A percentile compares a stretch with the other conserved stretches of the same genome.
phyloP scores from a whole-genome alignment of 2,888 invertebrate species.

The Parnassius smintheus region DNA sequence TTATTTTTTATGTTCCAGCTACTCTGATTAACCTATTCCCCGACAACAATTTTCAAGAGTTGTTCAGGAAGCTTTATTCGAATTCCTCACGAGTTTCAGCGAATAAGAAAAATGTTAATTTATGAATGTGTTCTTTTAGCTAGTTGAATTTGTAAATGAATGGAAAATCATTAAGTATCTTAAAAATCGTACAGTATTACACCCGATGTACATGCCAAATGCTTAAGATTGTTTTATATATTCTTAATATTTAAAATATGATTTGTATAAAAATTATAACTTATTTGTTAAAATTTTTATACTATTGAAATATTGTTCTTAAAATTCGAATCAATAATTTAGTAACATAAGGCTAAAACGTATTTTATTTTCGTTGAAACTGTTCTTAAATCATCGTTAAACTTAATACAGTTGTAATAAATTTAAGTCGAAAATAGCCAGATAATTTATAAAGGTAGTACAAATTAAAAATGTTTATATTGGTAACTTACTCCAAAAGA shows the following conservation, averaged over 20 bases:
- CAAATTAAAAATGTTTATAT: too few species aligned
- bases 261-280: not conserved
- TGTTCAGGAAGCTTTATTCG: conserved; percentile 88
- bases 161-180: not conserved
- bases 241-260: not conserved
- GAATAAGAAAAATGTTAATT: conserved; percentile 59
- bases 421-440: too few species aligned
- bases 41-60: conserved; percentile 86
- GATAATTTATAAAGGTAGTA: too few species aligned
- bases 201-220: conserved; percentile 5
- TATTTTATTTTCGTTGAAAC: too few species aligned
- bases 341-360: too few species aligned
- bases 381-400: too few species aligned
- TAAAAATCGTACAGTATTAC: conserved; percentile 1
- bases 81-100: conserved; percentile 76
- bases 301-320: too few species aligned
- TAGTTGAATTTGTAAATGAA: conserved; percentile 21
- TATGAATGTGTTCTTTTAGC: conserved; percentile 31
- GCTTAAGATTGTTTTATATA: not conserved
- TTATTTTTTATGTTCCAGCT: conserved; percentile 45
- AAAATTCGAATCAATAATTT: too few species aligned
- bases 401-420: too few species aligned
- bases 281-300: too few species aligned
- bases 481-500: too few species aligned
- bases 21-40: conserved; percentile 88